phyloP scores from a whole-genome alignment of 2,888 invertebrate species.

The Atherix ibis region DNA sequence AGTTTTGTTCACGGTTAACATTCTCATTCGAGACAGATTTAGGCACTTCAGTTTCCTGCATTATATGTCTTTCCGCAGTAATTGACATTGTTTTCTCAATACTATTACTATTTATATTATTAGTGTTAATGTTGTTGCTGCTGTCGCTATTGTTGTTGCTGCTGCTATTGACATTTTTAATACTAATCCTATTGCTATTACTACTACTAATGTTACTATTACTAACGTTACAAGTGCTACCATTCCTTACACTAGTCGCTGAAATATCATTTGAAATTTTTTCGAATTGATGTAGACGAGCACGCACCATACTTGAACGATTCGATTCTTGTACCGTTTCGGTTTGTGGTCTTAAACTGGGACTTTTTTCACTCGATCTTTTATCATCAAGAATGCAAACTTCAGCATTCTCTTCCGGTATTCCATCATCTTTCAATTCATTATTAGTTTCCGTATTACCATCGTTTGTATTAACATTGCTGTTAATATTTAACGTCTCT shows the following conservation, averaged over 20 bases:
- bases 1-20: no score
- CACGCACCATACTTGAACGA: slow-evolving; percentile 20
- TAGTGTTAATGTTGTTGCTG: not conserved
- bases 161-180: slow-evolving; percentile 6
- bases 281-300: slow-evolving; percentile 24
- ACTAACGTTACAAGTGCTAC: slow-evolving; percentile 6
- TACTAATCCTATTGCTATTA: not conserved
- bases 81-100: not conserved
- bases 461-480: slow-evolving; percentile 1
- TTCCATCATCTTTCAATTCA: no score
- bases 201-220: slow-evolving; percentile 4
- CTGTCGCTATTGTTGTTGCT: no score
- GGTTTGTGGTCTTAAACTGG: not conserved
- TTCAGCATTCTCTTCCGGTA: no score
- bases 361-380: slow-evolving; percentile 1
- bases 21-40: slow-evolving; percentile 5
- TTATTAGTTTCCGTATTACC: no score
- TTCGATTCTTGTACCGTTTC: slow-evolving; percentile 10
- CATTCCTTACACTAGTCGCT: slow-evolving; percentile 8
- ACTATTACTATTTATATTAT: not conserved
- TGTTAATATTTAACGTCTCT: no score
- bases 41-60: slow-evolving; percentile 10
- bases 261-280: slow-evolving; percentile 14
- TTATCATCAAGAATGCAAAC: slow-evolving; percentile 2
- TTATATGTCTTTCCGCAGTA: no score